Evolutionary conservation across 2,888 invertebrate genomes (phyloP).

Genomic region (Halictus quadricinctus): DNA sequence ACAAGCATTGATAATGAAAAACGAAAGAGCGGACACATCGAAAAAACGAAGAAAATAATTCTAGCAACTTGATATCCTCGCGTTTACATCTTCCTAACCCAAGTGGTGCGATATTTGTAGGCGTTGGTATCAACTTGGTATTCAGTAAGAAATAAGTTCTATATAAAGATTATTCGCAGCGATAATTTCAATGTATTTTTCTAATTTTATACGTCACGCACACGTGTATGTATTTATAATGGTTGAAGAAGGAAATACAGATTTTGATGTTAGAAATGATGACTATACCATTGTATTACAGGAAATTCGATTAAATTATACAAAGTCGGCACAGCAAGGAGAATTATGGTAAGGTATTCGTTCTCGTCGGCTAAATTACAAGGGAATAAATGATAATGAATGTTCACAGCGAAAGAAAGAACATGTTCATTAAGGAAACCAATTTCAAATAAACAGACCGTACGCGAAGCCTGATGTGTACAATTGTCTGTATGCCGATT

Average conservation of each 20-base stretch:
- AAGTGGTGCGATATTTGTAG: not conserved
- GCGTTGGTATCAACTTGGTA: not conserved
- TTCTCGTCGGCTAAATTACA: not conserved
- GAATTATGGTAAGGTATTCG: slow-evolving; percentile 1
- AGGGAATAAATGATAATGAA: not conserved
- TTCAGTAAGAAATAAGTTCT: slow-evolving; percentile 2
- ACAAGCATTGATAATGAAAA: not conserved
- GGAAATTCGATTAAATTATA: slow-evolving; percentile 9
- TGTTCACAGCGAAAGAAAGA: not conserved
- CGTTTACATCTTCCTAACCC: slow-evolving; percentile 41
- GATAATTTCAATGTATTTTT: not conserved
- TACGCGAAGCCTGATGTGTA: not conserved
- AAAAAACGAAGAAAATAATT: slow-evolving; percentile 7
- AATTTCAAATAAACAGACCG: slow-evolving; percentile 7
- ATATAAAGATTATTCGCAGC: not conserved
- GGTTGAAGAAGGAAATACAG: slow-evolving; percentile 2
- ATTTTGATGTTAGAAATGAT: not conserved
- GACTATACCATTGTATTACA: slow-evolving; percentile 27
- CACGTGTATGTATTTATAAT: slow-evolving; percentile 11
- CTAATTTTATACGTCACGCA: not conserved
- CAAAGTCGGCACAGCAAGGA: not conserved
- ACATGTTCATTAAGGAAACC: not conserved
- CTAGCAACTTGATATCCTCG: not conserved
- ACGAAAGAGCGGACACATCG: not conserved
- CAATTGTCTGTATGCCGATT: slow-evolving; percentile 6